These are phyloP conservation scores for Caenorhabditis uteleia DNA, from an alignment of 2,888 invertebrate genomes.

Conservation along the genomic window DNA sequence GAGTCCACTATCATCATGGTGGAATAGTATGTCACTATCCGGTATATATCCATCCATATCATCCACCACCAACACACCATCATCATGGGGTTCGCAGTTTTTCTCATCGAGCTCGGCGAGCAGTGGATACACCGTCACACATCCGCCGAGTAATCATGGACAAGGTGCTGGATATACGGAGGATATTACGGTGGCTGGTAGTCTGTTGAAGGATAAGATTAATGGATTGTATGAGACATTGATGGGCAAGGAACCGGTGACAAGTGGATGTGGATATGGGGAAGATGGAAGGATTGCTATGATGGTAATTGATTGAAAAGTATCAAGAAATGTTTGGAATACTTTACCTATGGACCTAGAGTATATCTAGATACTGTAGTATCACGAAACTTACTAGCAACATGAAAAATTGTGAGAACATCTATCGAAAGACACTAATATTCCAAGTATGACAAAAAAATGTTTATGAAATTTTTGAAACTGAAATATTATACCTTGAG, in stretches of 20 bases:
- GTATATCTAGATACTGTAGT: too few relatives aligned
- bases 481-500: too few relatives aligned
- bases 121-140: conserved; percentile 1
- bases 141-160: neutral
- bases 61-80: conserved; percentile 4
- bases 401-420: too few relatives aligned
- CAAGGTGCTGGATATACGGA: conserved; percentile 48
- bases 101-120: conserved; percentile 10
- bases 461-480: too few relatives aligned
- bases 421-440: too few relatives aligned
- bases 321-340: too few relatives aligned
- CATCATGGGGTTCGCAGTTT: conserved; percentile 12
- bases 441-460: too few relatives aligned
- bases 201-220: conserved; percentile 48
- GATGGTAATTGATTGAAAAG: conserved; percentile 35
- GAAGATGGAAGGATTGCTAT: conserved; percentile 39
- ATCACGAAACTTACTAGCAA: too few relatives aligned
- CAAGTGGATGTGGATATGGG: conserved; percentile 30
- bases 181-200: conserved; percentile 57
- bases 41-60: conserved; percentile 28
- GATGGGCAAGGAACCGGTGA: conserved; percentile 30
- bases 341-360: too few relatives aligned
- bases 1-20: conserved; percentile 29
- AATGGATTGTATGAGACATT: conserved; percentile 41
- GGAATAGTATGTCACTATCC: conserved; percentile 33